phyloP scores from a whole-genome alignment of 2,888 invertebrate species.

The Operophtera brumata region DNA sequence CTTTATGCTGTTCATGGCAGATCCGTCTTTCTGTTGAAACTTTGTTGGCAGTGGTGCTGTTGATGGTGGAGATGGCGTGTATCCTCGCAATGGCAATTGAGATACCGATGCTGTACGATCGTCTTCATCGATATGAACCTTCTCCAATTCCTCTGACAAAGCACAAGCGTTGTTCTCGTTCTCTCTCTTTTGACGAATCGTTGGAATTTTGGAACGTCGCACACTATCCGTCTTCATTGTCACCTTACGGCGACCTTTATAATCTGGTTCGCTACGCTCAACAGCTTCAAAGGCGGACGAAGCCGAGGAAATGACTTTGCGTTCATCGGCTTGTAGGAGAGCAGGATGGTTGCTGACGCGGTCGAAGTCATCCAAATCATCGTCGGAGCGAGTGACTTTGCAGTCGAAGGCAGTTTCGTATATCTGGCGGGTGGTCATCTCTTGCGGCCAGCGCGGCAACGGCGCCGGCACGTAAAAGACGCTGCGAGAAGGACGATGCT shows the following conservation, averaged over 20 bases:
- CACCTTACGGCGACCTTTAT: conserved; percentile 80
- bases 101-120: conserved; percentile 79
- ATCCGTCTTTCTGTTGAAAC: conserved; percentile 86
- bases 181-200: conserved; percentile 76
- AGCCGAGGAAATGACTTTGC: conserved; percentile 73
- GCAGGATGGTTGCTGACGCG: conserved; percentile 90
- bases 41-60: conserved; percentile 91
- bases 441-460: conserved; percentile 83
- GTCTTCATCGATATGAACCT: conserved; percentile 83
- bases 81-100: conserved; percentile 84
- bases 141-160: conserved; percentile 80
- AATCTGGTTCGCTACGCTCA: conserved; percentile 73
- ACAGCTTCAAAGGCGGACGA: conserved; percentile 77
- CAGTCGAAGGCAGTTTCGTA: conserved; percentile 96
- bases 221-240: conserved; percentile 79
- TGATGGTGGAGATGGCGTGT: conserved; percentile 91
- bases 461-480: conserved; percentile 86
- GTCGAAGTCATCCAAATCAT: conserved; percentile 90
- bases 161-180: conserved; percentile 66
- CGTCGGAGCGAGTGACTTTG: conserved; percentile 89
- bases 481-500: conserved; percentile 83
- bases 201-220: conserved; percentile 82
- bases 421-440: conserved; percentile 85
- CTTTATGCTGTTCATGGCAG: conserved; percentile 88
- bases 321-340: conserved; percentile 80